Evolutionary conservation across 2,113 vertebrate species (phyloP), one percentile per base, ranked within the genome.

Genomic region (Sylvilagus bachmani): DNA sequence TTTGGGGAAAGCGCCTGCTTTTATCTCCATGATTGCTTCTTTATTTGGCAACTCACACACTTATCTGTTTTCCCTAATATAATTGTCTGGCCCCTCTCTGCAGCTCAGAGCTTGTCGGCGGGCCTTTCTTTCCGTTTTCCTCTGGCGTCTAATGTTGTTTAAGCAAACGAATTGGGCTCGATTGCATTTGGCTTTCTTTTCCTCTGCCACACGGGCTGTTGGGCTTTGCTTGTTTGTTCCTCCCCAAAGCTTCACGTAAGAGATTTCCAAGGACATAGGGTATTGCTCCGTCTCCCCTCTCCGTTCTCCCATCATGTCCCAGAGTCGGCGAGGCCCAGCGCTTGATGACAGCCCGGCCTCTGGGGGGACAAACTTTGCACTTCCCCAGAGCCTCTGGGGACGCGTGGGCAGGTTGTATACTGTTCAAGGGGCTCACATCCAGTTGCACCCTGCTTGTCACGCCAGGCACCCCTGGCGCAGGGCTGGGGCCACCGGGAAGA

Each of bases 11-110:
- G 71, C 0, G 1, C 80, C 73, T 36, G 83, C 89, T 95, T 95
- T 97, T 95, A 93, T 97, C 92, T 96, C 86, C 64, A 49, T 88
- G 95, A 96, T 96, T 97, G 96, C 90, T 95, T 96, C 91, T 96
- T 95, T 93, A 80, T 94, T 95, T 91, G 89, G 89, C 89, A 93
- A 91, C 82, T 88, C 69, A 55, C 51, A 93, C 85, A 90, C 94
- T 88, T 96, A 94, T 88, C 92, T 91, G 36, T 86, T 95, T 94
- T 94, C 86, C 92, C 94, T 91, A 91, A 86, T 97, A 84, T 51
- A 94, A 96, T 97, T 96, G 94, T 86, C 86, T 89, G 82, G 83
- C 64, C 74, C 69, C 66, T 97, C 88, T 90, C 33, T 0, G 49
- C 24, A 16, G 82, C 49, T 73, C 38, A 0, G 9, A 55, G 84